Base-by-base conservation (phyloP, 2,797 vertebrate genomes). In the Odontamblyopus lacepedii region DNA sequence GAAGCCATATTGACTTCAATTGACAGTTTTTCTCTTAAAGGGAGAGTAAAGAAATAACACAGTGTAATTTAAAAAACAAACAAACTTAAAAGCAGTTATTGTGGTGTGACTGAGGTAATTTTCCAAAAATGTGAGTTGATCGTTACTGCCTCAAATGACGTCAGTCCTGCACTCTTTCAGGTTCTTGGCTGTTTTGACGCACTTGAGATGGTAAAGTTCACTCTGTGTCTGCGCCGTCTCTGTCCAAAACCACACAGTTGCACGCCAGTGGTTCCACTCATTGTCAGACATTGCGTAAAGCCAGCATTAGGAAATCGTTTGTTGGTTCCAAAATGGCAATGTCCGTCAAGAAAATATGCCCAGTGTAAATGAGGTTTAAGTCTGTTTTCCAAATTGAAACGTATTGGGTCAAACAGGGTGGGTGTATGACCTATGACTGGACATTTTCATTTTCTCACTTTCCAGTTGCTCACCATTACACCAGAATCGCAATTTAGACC, bases 1-100 rank as follows among this genome's bases (percentile, higher is more conserved):
- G 96, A 97, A 80, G 97, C 96, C 97, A 98, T 97, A 70, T 73
- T 63, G 26, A 70, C 55, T 72, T 63, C 59, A 50, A 61, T 35
- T 27, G 27, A 71, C 38, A 48, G 23, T 13, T 23, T 18, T 65
- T 65, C 16, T 65, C 16, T 23, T 41, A 65, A 41, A 65, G 63
- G 41, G 41, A 85, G 80, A 76, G 61, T 16, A 63, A 67, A 30
- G 0, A 19, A 66, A 38, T 12, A 8, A 60, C 55, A 70, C 72
- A 61, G 78, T 81, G 23, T 0, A 23, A 69, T 41, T 23, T 23
- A 23, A 23, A 23, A 53, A 18, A n/a, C 7, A 72, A 56, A 26
- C 0, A 23, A 56, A 65, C 4, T 50, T 50, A 1, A 48, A 44
- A 23, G 35, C 5, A 65, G 63, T 27, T 27, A 50, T 16, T 67